Evolutionary conservation across 2,113 vertebrate species (phyloP).

Genomic region (Ptilorrhoa leucosticta): DNA sequence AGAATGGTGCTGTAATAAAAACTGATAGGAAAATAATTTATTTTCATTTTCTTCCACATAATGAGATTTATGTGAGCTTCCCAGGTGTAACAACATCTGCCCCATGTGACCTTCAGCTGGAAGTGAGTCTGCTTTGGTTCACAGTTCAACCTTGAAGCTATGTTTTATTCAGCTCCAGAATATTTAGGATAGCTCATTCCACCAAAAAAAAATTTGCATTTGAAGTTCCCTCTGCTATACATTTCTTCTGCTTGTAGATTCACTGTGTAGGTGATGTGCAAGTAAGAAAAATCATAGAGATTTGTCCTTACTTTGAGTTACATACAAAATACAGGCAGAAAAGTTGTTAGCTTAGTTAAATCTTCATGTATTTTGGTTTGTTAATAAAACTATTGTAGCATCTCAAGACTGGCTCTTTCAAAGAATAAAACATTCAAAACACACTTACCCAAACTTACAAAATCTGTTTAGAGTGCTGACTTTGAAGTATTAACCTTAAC

Average conservation of each 20-base stretch:
- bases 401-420: not conserved
- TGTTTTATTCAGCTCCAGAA: not conserved
- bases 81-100: not conserved
- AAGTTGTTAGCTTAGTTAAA: not conserved
- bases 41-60: not conserved
- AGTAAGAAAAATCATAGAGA: not conserved
- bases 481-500: not conserved
- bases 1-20: conserved; percentile 1
- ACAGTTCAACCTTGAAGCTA: not conserved
- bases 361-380: not conserved
- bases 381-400: not conserved
- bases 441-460: not conserved
- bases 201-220: not conserved
- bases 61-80: conserved; percentile 7
- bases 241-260: not conserved
- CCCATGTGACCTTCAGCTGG: not conserved
- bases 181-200: not conserved
- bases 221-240: not conserved
- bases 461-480: not conserved
- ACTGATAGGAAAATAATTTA: not conserved
- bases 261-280: not conserved
- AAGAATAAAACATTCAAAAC: not conserved
- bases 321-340: not conserved
- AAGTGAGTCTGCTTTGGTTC: not conserved
- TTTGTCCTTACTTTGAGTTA: not conserved